Base-by-base conservation (phyloP, 1,140 invertebrate species). In the Atopsyche davidsoni region DNA sequence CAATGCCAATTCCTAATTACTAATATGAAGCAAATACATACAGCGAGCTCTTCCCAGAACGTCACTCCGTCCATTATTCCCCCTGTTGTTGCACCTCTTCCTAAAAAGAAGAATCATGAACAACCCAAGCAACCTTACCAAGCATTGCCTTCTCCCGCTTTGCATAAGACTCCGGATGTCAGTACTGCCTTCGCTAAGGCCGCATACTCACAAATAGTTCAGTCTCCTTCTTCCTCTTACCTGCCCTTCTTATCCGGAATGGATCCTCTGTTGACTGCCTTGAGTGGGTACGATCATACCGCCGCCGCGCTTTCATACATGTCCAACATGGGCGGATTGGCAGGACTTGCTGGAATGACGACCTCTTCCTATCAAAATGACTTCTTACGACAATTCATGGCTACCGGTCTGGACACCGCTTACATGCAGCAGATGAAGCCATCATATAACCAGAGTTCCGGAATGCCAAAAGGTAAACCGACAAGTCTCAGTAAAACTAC, bases 1-100 rank as follows among this genome's bases (percentile, higher is more conserved):
- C 70, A 69, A 51, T 70, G 70, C 51, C 68, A 70, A 34, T 64
- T 60, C 11, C 35, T 64, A 4, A 62, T 62, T 21, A 53, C 59
- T 35, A 57, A 55, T 16, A 56, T 70, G 40, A 70, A 68, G 49
- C 63, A 70, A 23, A 35, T 59, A 6, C 18, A 34, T 9, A 17
- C 17, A 6, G 21, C 39, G n/a, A 25, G 4, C 19, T 4, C 24
- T 3, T 25, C 43, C 17, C 21, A 17, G 2, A 50, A 19, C 35
- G 24, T 34, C 13, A 18, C 39, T 36, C 47, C 34, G 14, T 14
- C 47, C 18, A 13, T 32, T 9, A 46, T 41, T 19, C 34, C 55
- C 0, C 34, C 28, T 14, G 17, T 14, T 1, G 31, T 25, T 6
- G 19, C 35, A 4, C 14, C 43, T 17, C 49, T 31, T 13, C n/a